These are phyloP conservation scores for Periophthalmodon schlosseri DNA, from an alignment of 2,113 vertebrate genomes.

Conservation along the genomic window DNA sequence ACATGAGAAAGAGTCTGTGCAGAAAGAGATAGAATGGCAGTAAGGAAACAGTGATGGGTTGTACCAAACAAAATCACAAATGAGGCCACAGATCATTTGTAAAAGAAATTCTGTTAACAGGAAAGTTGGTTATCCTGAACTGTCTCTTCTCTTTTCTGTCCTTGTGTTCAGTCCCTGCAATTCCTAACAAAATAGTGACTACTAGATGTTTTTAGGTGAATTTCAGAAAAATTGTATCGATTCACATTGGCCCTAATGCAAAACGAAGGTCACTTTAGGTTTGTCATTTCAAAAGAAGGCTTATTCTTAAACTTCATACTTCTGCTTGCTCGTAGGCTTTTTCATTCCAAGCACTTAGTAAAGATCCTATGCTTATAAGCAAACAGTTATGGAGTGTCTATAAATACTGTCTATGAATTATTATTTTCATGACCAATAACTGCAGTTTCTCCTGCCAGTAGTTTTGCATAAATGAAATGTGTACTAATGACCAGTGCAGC, in stretches of 20 bases:
- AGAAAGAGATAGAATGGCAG: slow-evolving; percentile 8
- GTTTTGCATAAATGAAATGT: not conserved
- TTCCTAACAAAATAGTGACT: slow-evolving; percentile 31
- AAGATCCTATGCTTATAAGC: slow-evolving; percentile 3
- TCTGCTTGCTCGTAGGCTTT: slow-evolving; percentile 38
- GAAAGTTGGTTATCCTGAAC: slow-evolving; percentile 35
- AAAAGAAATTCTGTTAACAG: slow-evolving; percentile 20
- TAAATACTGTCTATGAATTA: not conserved
- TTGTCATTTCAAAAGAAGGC: slow-evolving; percentile 41
- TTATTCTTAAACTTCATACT: slow-evolving; percentile 32
- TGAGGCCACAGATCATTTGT: slow-evolving; percentile 22
- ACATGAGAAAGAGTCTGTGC: not conserved
- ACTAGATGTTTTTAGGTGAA: slow-evolving; percentile 33
- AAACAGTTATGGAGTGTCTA: not conserved
- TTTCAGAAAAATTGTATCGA: slow-evolving; percentile 15
- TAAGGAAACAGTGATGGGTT: slow-evolving; percentile 18
- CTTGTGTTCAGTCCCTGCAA: slow-evolving; percentile 44
- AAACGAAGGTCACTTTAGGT: slow-evolving; percentile 9
- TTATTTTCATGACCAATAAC: not conserved
- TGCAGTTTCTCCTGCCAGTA: not conserved
- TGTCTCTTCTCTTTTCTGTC: slow-evolving; percentile 34
- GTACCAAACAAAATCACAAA: slow-evolving; percentile 26
- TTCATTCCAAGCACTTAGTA: slow-evolving; percentile 12
- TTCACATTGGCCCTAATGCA: not conserved
- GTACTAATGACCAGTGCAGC: slow-evolving; percentile 5